phyloP scores from a whole-genome alignment of 2,113 vertebrate genomes.

The Halcyon malimbica region DNA sequence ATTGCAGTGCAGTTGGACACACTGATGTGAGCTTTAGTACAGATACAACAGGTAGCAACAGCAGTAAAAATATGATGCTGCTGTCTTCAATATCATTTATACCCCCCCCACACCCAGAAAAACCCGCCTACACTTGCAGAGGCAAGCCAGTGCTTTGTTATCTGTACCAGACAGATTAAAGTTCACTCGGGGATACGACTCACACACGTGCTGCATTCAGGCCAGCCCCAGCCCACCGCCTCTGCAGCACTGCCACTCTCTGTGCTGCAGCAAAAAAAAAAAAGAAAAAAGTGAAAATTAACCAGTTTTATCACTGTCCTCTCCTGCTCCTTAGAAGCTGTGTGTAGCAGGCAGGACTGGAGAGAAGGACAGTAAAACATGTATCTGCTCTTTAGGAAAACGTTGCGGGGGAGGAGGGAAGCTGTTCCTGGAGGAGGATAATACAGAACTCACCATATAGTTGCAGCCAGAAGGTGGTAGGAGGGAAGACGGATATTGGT shows the following conservation, averaged over 20 bases:
- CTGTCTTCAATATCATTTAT: neutral
- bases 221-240: neutral
- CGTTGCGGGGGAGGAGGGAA: neutral
- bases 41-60: neutral
- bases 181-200: neutral
- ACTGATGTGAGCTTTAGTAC: neutral
- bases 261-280: neutral
- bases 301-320: neutral
- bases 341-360: neutral
- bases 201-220: rapidly evolving
- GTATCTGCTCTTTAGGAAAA: neutral
- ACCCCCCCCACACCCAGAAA: rapidly evolving
- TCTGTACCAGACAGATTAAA: rapidly evolving
- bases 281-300: neutral
- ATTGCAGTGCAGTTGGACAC: neutral
- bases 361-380: neutral
- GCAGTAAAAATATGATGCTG: neutral
- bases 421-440: neutral
- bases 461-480: conserved; percentile 18
- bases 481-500: neutral
- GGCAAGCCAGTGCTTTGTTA: neutral
- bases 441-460: neutral
- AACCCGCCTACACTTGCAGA: neutral
- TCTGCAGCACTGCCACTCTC: neutral
- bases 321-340: neutral